phyloP scores from a whole-genome alignment of 2,888 invertebrate genomes.

The Periphyllus acericola region DNA sequence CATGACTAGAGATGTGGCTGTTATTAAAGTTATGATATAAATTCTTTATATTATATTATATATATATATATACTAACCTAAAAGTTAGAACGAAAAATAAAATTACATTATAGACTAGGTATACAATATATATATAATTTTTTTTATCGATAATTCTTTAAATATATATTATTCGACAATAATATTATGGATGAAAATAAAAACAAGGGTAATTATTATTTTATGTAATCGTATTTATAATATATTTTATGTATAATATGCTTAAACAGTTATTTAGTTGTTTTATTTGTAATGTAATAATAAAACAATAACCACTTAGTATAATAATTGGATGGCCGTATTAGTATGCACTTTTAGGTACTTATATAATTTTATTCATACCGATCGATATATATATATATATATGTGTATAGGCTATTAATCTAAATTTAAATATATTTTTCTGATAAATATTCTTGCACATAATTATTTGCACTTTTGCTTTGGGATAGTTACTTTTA shows the following conservation, averaged over 20 bases:
- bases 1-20: constrained; percentile 61
- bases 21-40: constrained; percentile 61
- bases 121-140: constrained; percentile 21
- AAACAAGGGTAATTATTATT: constrained; percentile 36
- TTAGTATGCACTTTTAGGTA: constrained; percentile 8
- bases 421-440: constrained; percentile 30
- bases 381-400: too few relatives aligned
- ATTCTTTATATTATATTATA: constrained; percentile 57
- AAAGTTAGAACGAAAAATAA: constrained; percentile 55
- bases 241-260: constrained; percentile 11
- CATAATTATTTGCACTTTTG: constrained; percentile 51
- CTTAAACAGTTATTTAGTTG: constrained; percentile 45
- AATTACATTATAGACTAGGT: constrained; percentile 58
- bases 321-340: constrained; percentile 48
- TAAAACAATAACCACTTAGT: constrained; percentile 47
- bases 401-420: too few relatives aligned
- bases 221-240: not conserved
- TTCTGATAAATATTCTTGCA: not conserved
- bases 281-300: constrained; percentile 9
- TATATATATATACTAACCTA: constrained; percentile 52
- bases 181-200: constrained; percentile 53
- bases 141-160: constrained; percentile 42
- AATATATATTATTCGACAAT: constrained; percentile 45
- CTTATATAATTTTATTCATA: not conserved
- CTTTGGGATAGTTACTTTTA: constrained; percentile 53